phyloP scores from a whole-genome alignment of 2,888 invertebrate species.

The Invenusta paracnida region DNA sequence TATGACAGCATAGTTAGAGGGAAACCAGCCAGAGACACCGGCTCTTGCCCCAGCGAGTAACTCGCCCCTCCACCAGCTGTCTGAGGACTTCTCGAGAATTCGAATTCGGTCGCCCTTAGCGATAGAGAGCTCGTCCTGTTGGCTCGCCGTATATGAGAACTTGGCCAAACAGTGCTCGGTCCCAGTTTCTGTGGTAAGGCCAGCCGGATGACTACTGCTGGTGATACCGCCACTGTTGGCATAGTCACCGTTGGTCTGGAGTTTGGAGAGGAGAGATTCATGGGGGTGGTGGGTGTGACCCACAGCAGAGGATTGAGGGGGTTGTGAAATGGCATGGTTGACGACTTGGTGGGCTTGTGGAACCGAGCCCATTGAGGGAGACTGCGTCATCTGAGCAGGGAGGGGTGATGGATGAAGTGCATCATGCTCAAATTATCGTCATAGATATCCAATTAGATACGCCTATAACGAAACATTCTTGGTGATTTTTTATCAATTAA shows the following conservation, averaged over 20 bases:
- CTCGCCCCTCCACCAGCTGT: conserved; percentile 95
- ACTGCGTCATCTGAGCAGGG: background rate
- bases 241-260: no score
- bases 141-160: conserved; percentile 77
- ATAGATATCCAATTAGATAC: no score
- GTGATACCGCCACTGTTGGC: background rate
- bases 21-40: conserved; percentile 75
- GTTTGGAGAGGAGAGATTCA: background rate
- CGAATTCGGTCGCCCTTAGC: conserved; percentile 86
- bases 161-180: conserved; percentile 70
- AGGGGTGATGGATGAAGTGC: no score
- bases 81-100: conserved; percentile 93
- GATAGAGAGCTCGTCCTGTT: conserved; percentile 87
- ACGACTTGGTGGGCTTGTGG: background rate
- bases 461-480: no score
- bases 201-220: background rate
- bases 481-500: no score
- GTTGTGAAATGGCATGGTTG: no score
- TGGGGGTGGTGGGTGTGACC: background rate
- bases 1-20: conserved; percentile 82
- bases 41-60: conserved; percentile 34
- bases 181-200: background rate
- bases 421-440: no score
- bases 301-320: background rate
- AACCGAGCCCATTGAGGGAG: background rate